Evolutionary conservation across 2,888 invertebrate species (phyloP).

Genomic region (Clanis bilineata): DNA sequence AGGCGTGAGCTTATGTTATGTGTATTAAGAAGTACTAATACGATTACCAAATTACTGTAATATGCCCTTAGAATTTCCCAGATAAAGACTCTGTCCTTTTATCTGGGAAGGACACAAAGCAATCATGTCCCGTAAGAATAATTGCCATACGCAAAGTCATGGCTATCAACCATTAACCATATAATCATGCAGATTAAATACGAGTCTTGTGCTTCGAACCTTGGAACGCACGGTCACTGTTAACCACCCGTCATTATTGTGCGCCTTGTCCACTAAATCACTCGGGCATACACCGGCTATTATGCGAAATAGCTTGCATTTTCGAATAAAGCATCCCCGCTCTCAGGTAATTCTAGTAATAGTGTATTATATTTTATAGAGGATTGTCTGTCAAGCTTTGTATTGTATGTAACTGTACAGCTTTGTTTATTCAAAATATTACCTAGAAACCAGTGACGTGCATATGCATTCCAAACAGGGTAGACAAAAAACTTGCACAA

Average conservation of each 20-base stretch:
- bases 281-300: conserved; percentile 19
- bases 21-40: too few relatives aligned
- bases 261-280: conserved; percentile 30
- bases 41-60: too few relatives aligned
- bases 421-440: neutral
- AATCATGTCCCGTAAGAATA: too few relatives aligned
- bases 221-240: conserved; percentile 6
- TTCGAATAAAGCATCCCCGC: conserved; percentile 6
- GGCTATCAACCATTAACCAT: neutral
- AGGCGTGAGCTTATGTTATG: too few relatives aligned
- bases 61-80: too few relatives aligned
- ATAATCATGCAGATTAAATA: conserved; percentile 3
- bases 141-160: neutral
- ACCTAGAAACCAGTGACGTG: too few relatives aligned
- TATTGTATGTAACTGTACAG: neutral
- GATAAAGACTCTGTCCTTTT: too few relatives aligned
- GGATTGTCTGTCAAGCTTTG: neutral
- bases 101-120: too few relatives aligned
- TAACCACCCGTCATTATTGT: conserved; percentile 24
- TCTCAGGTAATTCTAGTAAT: conserved; percentile 9
- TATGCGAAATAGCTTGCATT: conserved; percentile 19
- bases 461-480: too few relatives aligned
- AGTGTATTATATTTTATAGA: conserved; percentile 8
- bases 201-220: neutral
- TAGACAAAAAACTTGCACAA: too few relatives aligned